phyloP scores from a whole-genome alignment of 2,113 vertebrate genomes.

The Sebastes fasciatus region DNA sequence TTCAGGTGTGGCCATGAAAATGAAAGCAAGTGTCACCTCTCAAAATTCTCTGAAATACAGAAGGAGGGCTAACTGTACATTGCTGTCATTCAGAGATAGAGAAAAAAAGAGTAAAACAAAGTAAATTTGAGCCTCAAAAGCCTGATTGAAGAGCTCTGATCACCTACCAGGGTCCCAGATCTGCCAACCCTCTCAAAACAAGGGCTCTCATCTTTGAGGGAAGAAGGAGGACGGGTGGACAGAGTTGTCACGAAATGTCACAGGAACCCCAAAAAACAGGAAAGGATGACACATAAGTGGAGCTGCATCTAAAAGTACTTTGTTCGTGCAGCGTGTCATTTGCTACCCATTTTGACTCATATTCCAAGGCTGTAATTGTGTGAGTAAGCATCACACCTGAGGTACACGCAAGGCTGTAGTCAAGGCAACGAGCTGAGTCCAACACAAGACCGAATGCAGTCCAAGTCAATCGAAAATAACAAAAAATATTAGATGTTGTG shows the following conservation, averaged over 20 bases:
- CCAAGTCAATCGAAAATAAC: background rate
- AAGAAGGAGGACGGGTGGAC: slow-evolving; percentile 44
- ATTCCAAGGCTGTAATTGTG: background rate
- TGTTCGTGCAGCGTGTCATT: background rate
- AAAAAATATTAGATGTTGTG: background rate
- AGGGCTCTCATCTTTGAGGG: slow-evolving; percentile 46
- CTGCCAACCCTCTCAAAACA: slow-evolving; percentile 52
- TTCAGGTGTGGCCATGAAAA: slow-evolving; percentile 10
- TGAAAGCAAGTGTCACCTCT: slow-evolving; percentile 14
- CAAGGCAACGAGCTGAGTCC: background rate
- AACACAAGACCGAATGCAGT: too few relatives aligned
- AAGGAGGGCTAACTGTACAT: background rate
- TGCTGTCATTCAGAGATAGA: background rate
- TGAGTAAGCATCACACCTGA: background rate
- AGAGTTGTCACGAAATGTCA: slow-evolving; percentile 22
- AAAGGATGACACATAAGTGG: slow-evolving; percentile 5
- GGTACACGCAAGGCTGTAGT: background rate
- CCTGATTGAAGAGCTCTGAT: slow-evolving; percentile 49
- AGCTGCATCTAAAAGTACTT: background rate
- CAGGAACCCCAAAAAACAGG: background rate
- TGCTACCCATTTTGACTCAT: background rate
- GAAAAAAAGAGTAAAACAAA: background rate
- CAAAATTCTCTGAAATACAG: slow-evolving; percentile 7
- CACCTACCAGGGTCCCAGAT: slow-evolving; percentile 21
- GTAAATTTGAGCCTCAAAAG: slow-evolving; percentile 23